phyloP scores from a whole-genome alignment of 2,797 vertebrate species.

The Heliangelus exortis region DNA sequence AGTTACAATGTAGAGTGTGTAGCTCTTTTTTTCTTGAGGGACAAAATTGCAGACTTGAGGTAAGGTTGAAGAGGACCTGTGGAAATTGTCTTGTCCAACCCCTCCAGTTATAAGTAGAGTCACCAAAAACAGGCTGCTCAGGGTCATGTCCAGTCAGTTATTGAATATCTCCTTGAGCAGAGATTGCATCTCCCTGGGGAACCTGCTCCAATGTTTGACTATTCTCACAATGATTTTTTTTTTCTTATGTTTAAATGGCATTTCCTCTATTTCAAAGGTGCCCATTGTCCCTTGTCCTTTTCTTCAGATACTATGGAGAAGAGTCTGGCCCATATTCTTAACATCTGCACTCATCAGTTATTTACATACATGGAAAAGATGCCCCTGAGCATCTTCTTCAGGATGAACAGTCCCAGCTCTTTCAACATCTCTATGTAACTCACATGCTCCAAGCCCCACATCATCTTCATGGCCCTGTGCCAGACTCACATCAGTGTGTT shows the following conservation, averaged over 20 bases:
- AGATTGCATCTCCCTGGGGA: neutral
- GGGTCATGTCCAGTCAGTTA: neutral
- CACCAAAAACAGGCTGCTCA: neutral
- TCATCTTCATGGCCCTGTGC: neutral
- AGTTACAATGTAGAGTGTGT: neutral
- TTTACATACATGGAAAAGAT: neutral
- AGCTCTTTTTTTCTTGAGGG: neutral
- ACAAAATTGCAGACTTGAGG: neutral
- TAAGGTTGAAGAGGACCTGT: neutral
- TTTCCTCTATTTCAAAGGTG: neutral
- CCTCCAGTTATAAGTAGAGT: neutral
- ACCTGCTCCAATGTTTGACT: neutral
- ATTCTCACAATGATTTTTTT: neutral
- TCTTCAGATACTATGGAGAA: neutral
- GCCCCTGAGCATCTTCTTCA: neutral
- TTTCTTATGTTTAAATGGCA: neutral
- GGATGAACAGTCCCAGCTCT: neutral
- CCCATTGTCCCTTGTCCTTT: neutral
- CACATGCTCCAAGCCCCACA: neutral
- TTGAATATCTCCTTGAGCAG: neutral
- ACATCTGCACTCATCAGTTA: neutral
- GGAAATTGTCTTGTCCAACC: neutral
- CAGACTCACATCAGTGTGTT: neutral
- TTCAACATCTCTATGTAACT: neutral
- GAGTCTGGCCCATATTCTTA: neutral